phyloP scores from a whole-genome alignment of 1,140 invertebrate species.

The Anagrus nilaparvatae region DNA sequence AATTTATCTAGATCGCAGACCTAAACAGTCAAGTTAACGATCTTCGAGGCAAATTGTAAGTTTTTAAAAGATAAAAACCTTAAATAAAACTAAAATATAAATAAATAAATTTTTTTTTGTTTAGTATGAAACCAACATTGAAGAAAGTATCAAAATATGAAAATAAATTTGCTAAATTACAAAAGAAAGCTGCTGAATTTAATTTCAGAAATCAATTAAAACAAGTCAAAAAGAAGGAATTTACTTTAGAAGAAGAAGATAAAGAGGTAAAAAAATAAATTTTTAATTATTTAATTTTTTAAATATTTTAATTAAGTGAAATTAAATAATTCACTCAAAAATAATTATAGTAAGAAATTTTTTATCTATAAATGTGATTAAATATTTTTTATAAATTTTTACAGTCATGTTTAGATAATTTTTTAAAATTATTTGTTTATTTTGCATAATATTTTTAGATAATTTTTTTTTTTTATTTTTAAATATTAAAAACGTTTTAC shows the following conservation, averaged over 20 bases:
- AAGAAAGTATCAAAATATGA: slow-evolving; percentile 99
- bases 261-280: slow-evolving; percentile 67
- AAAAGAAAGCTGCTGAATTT: slow-evolving; percentile 94
- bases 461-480: too few species aligned
- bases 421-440: too few species aligned
- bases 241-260: slow-evolving; percentile 94
- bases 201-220: slow-evolving; percentile 99
- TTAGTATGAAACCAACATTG: slow-evolving; percentile 91
- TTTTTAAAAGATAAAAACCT: slow-evolving; percentile 31
- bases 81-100: background rate
- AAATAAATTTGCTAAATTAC: slow-evolving; percentile 95
- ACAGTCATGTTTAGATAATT: too few species aligned
- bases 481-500: too few species aligned
- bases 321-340: background rate
- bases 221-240: slow-evolving; percentile 97
- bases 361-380: too few species aligned
- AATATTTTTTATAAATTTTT: too few species aligned
- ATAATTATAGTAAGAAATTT: background rate
- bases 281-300: slow-evolving; percentile 1
- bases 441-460: too few species aligned
- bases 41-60: slow-evolving; percentile 99
- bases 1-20: slow-evolving; percentile 77
- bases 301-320: background rate
- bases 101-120: too few species aligned
- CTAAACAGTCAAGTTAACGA: slow-evolving; percentile 99